Conservation (phyloP, 2,797 vertebrate genomes). For the Trachurus trachurus region DNA sequence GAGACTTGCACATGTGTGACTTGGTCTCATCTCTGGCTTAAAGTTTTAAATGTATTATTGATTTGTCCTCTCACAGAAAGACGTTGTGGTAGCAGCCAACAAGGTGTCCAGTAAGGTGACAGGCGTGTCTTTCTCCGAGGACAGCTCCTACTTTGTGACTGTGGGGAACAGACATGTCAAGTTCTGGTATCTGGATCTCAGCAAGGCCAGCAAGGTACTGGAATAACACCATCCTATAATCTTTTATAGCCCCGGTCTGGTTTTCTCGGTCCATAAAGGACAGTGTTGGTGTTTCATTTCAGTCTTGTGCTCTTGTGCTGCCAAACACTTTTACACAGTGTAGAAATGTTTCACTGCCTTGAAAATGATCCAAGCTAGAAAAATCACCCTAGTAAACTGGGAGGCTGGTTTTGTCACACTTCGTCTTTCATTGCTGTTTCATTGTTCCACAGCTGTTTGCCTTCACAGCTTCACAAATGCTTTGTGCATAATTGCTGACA, state of each 20-base stretch:
- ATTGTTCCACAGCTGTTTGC: constrained; percentile 1
- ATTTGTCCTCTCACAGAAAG: constrained; percentile 86
- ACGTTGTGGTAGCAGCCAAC: constrained; percentile 92
- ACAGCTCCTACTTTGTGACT: constrained; percentile 96
- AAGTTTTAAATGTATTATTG: not conserved
- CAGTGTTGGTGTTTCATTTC: not conserved
- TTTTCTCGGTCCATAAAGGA: not conserved
- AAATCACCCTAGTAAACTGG: not conserved
- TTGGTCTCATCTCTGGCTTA: too few relatives aligned
- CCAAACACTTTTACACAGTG: not conserved
- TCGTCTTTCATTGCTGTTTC: not conserved
- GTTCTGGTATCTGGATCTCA: constrained; percentile 96
- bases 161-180: constrained; percentile 95
- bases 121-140: constrained; percentile 94
- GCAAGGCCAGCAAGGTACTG: constrained; percentile 92
- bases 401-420: not conserved
- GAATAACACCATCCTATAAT: not conserved
- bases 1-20: too few relatives aligned
- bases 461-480: not conserved
- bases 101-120: constrained; percentile 97
- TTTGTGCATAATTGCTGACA: not conserved
- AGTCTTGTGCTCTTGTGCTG: too few relatives aligned
- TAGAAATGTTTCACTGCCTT: not conserved
- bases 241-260: not conserved
- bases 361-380: constrained; percentile 1